Evolutionary conservation across 30 jellyfish, hydroid and myxozoan genomes (phyloP).

Genomic region (Turritopsis rubra): DNA sequence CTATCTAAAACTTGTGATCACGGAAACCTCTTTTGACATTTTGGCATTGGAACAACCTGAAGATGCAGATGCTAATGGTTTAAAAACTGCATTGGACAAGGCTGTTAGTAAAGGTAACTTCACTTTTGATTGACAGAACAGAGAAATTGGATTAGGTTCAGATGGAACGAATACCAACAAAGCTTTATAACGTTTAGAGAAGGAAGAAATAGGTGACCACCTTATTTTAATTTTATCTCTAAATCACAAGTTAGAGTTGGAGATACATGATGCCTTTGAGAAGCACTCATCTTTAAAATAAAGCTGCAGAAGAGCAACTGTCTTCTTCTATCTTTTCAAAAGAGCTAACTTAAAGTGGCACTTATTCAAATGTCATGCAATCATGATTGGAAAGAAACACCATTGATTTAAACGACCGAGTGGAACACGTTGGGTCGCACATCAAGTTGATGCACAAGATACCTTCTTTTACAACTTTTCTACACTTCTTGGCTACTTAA

Average conservation of each 20-base stretch:
- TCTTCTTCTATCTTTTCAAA: slow-evolving; percentile 15
- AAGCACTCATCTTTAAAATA: not conserved
- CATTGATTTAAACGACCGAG: not conserved
- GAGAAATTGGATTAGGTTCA: not conserved
- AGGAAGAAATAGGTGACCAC: slow-evolving; percentile 27
- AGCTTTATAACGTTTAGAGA: not conserved
- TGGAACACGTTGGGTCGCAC: slow-evolving; percentile 23
- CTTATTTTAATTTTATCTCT: not conserved
- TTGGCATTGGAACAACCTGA: not conserved
- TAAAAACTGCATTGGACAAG: not conserved
- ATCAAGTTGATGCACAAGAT: slow-evolving; percentile 1
- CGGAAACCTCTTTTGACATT: not conserved
- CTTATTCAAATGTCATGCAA: not conserved
- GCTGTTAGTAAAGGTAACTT: not conserved
- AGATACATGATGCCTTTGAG: not conserved
- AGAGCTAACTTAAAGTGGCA: slow-evolving; percentile 10
- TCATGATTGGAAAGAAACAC: not conserved
- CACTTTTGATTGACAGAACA: not conserved
- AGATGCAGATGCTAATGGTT: not conserved
- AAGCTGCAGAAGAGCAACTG: not conserved
- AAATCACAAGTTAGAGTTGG: not conserved
- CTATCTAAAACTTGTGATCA: too few relatives aligned
- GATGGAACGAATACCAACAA: slow-evolving; percentile 16
- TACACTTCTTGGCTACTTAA: not conserved
- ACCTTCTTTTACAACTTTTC: not conserved